These are phyloP conservation scores for Uropetala carovei DNA, from an alignment of 2,888 invertebrate species.

Conservation along the genomic window DNA sequence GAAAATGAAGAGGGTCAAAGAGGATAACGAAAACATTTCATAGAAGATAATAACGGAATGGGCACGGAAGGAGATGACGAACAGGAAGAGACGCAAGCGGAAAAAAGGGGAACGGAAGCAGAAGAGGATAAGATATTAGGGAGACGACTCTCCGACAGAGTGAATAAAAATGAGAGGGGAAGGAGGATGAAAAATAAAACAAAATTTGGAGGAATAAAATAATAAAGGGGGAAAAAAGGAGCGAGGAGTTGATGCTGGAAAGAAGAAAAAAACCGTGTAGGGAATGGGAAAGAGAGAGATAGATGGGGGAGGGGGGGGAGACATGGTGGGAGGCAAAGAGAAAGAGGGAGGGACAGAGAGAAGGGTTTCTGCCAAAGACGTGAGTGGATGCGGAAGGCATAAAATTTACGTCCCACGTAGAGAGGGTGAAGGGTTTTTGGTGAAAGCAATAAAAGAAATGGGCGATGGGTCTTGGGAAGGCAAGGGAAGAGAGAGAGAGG, in stretches of 20 bases:
- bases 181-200: constrained; percentile 14
- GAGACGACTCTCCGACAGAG: constrained; percentile 14
- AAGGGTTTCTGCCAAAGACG: constrained; percentile 54
- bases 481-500: background rate
- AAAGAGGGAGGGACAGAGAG: background rate
- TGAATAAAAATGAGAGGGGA: constrained; percentile 59
- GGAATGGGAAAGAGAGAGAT: background rate
- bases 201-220: constrained; percentile 34
- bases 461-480: constrained; percentile 16
- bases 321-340: background rate
- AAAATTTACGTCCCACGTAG: constrained; percentile 63
- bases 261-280: background rate
- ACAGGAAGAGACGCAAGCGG: background rate
- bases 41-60: background rate
- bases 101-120: background rate
- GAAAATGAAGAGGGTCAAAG: background rate
- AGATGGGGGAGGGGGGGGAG: background rate
- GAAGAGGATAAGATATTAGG: background rate
- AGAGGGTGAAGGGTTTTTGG: constrained; percentile 47
- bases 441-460: constrained; percentile 64
- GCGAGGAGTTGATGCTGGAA: background rate
- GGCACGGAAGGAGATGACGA: background rate
- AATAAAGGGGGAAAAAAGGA: background rate
- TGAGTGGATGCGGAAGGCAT: constrained; percentile 61
- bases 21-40: background rate